Evolutionary conservation across 2,888 invertebrate genomes (phyloP).

Genomic region (Rhogogaster chlorosoma): DNA sequence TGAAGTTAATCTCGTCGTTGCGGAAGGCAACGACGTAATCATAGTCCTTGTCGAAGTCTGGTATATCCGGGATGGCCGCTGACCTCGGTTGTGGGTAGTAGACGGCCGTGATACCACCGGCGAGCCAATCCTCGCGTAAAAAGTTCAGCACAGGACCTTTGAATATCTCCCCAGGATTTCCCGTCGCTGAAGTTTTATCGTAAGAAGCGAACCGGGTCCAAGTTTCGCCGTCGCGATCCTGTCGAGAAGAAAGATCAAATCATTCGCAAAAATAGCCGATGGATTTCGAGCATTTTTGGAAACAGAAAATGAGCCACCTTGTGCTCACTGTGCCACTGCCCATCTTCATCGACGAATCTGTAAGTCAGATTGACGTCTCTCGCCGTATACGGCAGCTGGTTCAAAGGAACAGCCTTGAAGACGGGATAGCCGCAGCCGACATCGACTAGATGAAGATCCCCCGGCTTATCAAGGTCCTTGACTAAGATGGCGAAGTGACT

Average conservation of each 20-base stretch:
- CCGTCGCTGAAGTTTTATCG: background rate
- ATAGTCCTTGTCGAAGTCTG: constrained; percentile 41
- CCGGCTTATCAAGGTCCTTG: background rate
- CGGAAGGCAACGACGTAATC: constrained; percentile 17
- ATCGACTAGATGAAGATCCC: constrained; percentile 49
- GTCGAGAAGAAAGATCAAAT: background rate
- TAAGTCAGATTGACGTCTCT: constrained; percentile 50
- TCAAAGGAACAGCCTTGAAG: constrained; percentile 49
- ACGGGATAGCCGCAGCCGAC: constrained; percentile 38
- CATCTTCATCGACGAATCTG: constrained; percentile 48
- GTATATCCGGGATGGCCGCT: constrained; percentile 43
- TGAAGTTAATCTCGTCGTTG: constrained; percentile 13
- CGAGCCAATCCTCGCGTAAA: constrained; percentile 48
- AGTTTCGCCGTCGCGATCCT: background rate
- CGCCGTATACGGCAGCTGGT: constrained; percentile 21
- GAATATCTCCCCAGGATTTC: constrained; percentile 17
- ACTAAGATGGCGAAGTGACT: constrained; percentile 46
- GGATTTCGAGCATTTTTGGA: background rate
- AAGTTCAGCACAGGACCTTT: constrained; percentile 8
- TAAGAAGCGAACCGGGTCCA: constrained; percentile 45
- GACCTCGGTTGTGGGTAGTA: constrained; percentile 44
- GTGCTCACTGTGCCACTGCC: constrained; percentile 49
- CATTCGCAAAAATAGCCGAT: background rate
- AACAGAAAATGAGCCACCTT: constrained; percentile 25
- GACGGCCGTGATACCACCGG: constrained; percentile 32